phyloP scores from a whole-genome alignment of 2,888 invertebrate species.

The Lithophane ornitopus region DNA sequence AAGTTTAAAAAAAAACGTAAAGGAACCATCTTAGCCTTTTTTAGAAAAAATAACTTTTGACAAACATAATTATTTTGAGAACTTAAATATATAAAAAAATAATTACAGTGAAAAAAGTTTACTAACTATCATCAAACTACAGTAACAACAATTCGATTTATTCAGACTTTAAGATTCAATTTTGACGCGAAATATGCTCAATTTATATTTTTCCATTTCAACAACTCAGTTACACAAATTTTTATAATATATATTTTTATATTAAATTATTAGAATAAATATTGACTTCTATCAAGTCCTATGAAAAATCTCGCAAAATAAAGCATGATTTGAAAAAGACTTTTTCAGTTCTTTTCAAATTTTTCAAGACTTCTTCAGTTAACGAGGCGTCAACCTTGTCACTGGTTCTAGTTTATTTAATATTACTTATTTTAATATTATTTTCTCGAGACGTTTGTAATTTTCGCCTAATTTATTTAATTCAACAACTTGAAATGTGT shows the following conservation, averaged over 20 bases:
- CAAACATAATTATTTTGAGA: background rate
- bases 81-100: too few species aligned
- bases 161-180: background rate
- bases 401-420: constrained; percentile 38
- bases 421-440: constrained; percentile 22
- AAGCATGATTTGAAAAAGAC: background rate
- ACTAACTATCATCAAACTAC: background rate
- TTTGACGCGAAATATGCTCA: background rate
- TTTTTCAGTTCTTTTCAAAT: constrained; percentile 26
- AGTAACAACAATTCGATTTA: background rate
- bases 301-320: constrained; percentile 20
- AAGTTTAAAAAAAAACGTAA: background rate
- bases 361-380: too few species aligned
- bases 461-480: constrained; percentile 17
- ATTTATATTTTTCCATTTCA: constrained; percentile 38
- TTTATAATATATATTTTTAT: too few species aligned
- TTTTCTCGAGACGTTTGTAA: constrained; percentile 13
- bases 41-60: background rate
- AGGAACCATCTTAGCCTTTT: background rate
- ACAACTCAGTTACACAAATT: constrained; percentile 18
- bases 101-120: too few species aligned
- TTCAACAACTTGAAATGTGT: constrained; percentile 12
- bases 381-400: constrained; percentile 32
- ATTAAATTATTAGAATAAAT: background rate
- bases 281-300: constrained; percentile 2